Evolutionary conservation across 2,113 vertebrate species (phyloP), one percentile per base, ranked within the genome.

Genomic region (Laticauda colubrina): DNA sequence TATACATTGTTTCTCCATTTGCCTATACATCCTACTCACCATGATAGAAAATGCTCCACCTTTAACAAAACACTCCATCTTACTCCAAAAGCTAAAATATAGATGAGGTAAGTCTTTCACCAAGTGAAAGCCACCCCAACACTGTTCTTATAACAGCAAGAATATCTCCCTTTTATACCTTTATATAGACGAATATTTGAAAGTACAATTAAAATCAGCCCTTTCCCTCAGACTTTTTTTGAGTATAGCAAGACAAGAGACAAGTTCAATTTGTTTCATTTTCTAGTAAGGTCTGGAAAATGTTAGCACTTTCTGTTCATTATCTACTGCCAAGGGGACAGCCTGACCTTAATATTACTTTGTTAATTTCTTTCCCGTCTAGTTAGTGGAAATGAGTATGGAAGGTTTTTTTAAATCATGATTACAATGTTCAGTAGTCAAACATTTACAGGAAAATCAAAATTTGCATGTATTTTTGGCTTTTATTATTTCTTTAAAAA

Each of bases 371-470:
- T 88, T 91, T 0, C 14, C 91, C 61, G 56, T 15, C 26, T 61
- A 0, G 43, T 93, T 85, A 3, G 92, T 92, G 89, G 12, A 93
- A 93, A 95, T 3, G 89, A 48, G 14, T 56, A 91, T 21, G 88
- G 95, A 96, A 89, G 29, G 1, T 69, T 69, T 0, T 85, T 88
- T 88, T 0, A 23, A 39, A 87, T 8, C 54, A 29, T 26, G 34
- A 43, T 64, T 34, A 0, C 86, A 89, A 89, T 54, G 89, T 59
- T 1, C 55, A 91, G 48, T 92, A 7, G 88, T 29, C 34, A 20
- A 64, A 92, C 91, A 6, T 2, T 93, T 24, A 1, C 8, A 91
- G 45, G 48, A 3, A 34, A 34, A 93, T 81, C 34, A 81, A 81
- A 81, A 43, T 18, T 39, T 43, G 34, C 75, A 43, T 81, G 18